These are phyloP conservation scores for Pelvicachromis taeniatus DNA, from an alignment of 2,113 vertebrate species.

Conservation along the genomic window DNA sequence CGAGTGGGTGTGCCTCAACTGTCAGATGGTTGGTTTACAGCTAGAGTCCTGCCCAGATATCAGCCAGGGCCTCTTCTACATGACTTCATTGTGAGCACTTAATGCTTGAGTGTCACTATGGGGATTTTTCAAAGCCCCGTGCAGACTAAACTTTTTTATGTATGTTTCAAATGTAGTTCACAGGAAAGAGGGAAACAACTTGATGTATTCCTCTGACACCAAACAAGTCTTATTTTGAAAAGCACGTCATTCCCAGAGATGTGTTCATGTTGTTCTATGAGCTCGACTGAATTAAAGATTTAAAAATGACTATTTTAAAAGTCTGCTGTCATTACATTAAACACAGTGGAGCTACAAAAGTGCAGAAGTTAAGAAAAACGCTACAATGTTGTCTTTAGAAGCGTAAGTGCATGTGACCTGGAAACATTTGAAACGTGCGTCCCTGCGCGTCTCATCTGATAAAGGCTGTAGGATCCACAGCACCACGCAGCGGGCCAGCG, in stretches of 20 bases:
- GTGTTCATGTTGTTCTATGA: too few species aligned
- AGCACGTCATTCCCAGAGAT: too few species aligned
- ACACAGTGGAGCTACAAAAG: too few species aligned
- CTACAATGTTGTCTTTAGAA: neutral
- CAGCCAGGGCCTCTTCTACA: neutral
- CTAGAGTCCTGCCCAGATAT: neutral
- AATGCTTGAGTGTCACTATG: neutral
- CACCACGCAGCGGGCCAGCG: too few species aligned
- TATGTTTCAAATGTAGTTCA: too few species aligned
- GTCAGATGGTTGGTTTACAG: neutral
- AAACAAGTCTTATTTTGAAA: too few species aligned
- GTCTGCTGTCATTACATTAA: too few species aligned
- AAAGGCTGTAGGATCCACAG: too few species aligned
- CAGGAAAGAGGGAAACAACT: too few species aligned
- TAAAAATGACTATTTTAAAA: too few species aligned
- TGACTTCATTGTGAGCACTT: neutral
- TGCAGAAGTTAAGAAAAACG: neutral
- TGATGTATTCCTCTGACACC: too few species aligned
- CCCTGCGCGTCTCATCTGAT: rapidly evolving
- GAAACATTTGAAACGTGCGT: neutral
- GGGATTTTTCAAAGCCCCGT: neutral
- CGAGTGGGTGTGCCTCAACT: neutral
- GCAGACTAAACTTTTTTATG: neutral
- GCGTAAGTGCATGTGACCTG: neutral
- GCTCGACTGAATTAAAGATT: too few species aligned